A percentile compares a stretch with the other conserved stretches of the same genome.
These are phyloP conservation scores for Cheilosia soror DNA, from an alignment of 2,888 invertebrate genomes.

Conservation along the genomic window DNA sequence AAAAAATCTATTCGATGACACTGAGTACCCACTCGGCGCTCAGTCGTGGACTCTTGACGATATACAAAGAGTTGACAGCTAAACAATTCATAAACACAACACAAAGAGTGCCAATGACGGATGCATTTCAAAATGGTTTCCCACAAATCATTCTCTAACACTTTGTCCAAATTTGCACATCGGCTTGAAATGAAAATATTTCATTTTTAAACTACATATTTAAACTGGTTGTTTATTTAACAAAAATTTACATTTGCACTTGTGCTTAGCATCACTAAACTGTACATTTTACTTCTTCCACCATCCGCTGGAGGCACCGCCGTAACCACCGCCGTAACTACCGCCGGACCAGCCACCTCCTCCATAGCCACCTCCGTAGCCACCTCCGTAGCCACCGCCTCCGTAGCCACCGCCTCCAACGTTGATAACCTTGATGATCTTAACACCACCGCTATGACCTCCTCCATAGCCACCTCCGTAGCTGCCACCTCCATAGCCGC, in stretches of 20 bases:
- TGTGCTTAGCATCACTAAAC: neutral
- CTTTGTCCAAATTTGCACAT: neutral
- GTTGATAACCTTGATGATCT: neutral
- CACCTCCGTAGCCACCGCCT: slow-evolving; percentile 20
- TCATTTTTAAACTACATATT: neutral
- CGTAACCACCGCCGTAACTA: slow-evolving; percentile 35
- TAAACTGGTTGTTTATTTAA: slow-evolving; percentile 5
- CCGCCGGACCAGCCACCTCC: slow-evolving; percentile 28
- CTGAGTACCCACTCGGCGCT: too few species aligned
- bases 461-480: slow-evolving; percentile 27
- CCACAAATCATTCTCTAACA: too few species aligned
- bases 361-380: neutral
- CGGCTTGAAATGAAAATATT: neutral
- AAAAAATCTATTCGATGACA: too few species aligned
- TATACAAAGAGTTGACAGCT: too few species aligned
- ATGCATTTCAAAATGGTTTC: too few species aligned
- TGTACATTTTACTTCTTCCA: slow-evolving; percentile 47
- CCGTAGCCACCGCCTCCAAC: slow-evolving; percentile 30
- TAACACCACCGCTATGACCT: slow-evolving; percentile 1
- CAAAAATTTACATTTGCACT: slow-evolving; percentile 17
- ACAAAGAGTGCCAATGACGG: too few species aligned
- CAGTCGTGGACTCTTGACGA: too few species aligned
- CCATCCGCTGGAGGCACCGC: slow-evolving; percentile 53
- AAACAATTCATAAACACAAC: too few species aligned
- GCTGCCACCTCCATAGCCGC: slow-evolving; percentile 16